phyloP scores from a whole-genome alignment of 1,140 invertebrate genomes.

The Druon quercuslanigerum region DNA sequence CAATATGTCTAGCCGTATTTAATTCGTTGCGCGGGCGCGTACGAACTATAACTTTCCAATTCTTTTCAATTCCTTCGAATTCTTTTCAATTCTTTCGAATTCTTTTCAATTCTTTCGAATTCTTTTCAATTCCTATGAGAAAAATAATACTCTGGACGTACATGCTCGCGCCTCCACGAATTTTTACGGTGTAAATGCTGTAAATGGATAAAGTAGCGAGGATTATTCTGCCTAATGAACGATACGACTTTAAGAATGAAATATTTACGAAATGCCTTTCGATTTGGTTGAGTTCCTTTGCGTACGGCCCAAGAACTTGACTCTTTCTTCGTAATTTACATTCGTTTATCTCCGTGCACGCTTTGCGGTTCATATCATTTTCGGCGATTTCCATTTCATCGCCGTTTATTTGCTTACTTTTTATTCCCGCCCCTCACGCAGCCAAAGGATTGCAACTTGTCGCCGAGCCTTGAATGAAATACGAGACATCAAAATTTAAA shows the following conservation, averaged over 20 bases:
- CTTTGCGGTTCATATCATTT: slow-evolving; percentile 17
- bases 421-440: too few relatives aligned
- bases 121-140: background rate
- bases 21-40: slow-evolving; percentile 19
- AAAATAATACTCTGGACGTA: slow-evolving; percentile 11
- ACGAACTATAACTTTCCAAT: background rate
- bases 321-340: slow-evolving; percentile 23
- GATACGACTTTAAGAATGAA: slow-evolving; percentile 13
- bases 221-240: slow-evolving; percentile 22
- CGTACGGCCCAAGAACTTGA: slow-evolving; percentile 7
- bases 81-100: too few relatives aligned
- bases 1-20: slow-evolving; percentile 19
- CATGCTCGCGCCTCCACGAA: slow-evolving; percentile 37
- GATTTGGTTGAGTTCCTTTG: slow-evolving; percentile 5
- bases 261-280: slow-evolving; percentile 8
- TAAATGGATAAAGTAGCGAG: slow-evolving; percentile 37
- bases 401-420: too few relatives aligned
- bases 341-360: slow-evolving; percentile 21
- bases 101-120: too few relatives aligned
- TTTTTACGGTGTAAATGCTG: slow-evolving; percentile 45
- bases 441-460: too few relatives aligned
- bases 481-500: too few relatives aligned
- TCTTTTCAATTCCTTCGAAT: background rate
- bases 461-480: too few relatives aligned
- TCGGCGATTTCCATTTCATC: too few relatives aligned